Evolutionary conservation across 2,888 invertebrate genomes (phyloP).

Genomic region (Melipona beecheii): DNA sequence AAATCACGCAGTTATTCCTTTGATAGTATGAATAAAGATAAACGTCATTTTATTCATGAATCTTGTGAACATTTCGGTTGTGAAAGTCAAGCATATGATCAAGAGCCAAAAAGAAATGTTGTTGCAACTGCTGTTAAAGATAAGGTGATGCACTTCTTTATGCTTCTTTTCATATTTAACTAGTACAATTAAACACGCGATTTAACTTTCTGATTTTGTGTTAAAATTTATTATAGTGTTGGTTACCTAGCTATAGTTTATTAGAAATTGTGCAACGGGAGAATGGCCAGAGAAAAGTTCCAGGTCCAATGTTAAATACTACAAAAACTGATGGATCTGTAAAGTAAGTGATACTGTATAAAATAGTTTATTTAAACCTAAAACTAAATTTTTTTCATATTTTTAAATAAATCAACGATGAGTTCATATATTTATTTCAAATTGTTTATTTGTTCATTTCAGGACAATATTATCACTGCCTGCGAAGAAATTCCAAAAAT

Average conservation of each 20-base stretch:
- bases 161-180: background rate
- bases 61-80: slow-evolving; percentile 97
- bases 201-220: slow-evolving; percentile 1
- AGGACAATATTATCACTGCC: slow-evolving; percentile 80
- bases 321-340: slow-evolving; percentile 72
- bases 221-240: slow-evolving; percentile 87
- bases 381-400: no score
- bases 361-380: no score
- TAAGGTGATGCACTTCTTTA: slow-evolving; percentile 85
- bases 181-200: background rate
- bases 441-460: slow-evolving; percentile 34
- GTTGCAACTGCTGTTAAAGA: slow-evolving; percentile 95
- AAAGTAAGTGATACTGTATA: slow-evolving; percentile 69
- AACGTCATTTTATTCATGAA: slow-evolving; percentile 96
- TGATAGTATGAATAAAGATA: slow-evolving; percentile 96
- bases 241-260: slow-evolving; percentile 95
- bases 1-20: slow-evolving; percentile 94
- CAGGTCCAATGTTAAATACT: slow-evolving; percentile 87
- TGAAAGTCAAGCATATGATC: slow-evolving; percentile 96
- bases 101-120: slow-evolving; percentile 97
- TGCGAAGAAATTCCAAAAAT: slow-evolving; percentile 74
- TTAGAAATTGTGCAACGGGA: slow-evolving; percentile 92
- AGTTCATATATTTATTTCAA: background rate
- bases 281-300: slow-evolving; percentile 91
- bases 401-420: background rate